These are phyloP conservation scores for Euplexia lucipara DNA, from an alignment of 2,888 invertebrate species.

Conservation along the genomic window DNA sequence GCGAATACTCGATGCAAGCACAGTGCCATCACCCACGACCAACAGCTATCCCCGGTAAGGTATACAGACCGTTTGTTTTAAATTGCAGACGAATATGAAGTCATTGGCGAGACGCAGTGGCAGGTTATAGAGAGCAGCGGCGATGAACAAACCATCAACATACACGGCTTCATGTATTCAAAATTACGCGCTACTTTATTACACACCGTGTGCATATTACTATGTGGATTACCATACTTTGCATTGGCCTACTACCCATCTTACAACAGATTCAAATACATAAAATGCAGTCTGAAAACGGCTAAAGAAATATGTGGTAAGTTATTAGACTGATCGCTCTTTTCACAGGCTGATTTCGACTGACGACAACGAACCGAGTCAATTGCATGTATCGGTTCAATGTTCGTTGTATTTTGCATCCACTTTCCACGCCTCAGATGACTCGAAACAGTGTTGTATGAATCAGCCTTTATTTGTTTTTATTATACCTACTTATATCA, in stretches of 20 bases:
- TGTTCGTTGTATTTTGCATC: slow-evolving; percentile 10
- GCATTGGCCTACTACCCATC: slow-evolving; percentile 90
- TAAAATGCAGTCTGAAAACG: slow-evolving; percentile 89
- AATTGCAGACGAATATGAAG: slow-evolving; percentile 90
- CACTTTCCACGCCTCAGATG: neutral
- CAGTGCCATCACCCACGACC: slow-evolving; percentile 50
- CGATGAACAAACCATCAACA: slow-evolving; percentile 86
- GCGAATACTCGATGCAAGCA: slow-evolving; percentile 47
- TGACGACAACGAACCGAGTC: neutral
- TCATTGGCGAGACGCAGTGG: slow-evolving; percentile 89
- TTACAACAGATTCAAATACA: slow-evolving; percentile 88
- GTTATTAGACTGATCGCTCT: slow-evolving; percentile 45
- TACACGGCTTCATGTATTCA: slow-evolving; percentile 89
- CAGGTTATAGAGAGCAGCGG: slow-evolving; percentile 89
- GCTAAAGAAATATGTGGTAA: slow-evolving; percentile 91
- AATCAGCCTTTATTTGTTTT: slow-evolving; percentile 27
- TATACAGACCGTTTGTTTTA: slow-evolving; percentile 66
- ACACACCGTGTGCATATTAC: slow-evolving; percentile 86
- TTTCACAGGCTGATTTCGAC: slow-evolving; percentile 3
- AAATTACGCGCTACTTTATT: slow-evolving; percentile 84
- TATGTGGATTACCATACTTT: slow-evolving; percentile 91
- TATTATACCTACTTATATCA: slow-evolving; percentile 11
- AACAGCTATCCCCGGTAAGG: slow-evolving; percentile 71
- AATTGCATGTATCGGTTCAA: slow-evolving; percentile 1
- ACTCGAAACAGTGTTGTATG: slow-evolving; percentile 1